phyloP scores from a whole-genome alignment of 2,888 invertebrate species.

The Antitype chi region DNA sequence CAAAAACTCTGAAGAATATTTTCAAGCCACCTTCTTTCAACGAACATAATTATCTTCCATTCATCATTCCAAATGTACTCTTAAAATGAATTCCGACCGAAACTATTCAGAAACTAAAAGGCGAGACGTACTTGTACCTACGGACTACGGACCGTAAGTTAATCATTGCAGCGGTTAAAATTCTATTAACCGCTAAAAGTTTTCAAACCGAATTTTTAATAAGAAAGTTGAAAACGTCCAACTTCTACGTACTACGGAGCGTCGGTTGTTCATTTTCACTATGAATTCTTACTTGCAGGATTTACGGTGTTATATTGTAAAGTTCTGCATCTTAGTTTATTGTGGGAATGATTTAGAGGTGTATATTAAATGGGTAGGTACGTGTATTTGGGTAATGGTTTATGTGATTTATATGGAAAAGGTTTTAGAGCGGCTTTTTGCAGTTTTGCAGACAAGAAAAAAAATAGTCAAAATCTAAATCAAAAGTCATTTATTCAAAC shows the following conservation, averaged over 20 bases:
- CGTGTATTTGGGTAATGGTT: not conserved
- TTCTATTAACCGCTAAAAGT: conserved; percentile 81
- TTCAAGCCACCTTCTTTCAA: conserved; percentile 34
- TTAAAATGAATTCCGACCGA: conserved; percentile 62
- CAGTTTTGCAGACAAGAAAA: not conserved
- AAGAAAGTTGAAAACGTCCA: conserved; percentile 78
- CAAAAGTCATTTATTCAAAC: too few species aligned
- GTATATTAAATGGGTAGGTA: conserved; percentile 1
- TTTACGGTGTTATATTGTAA: conserved; percentile 38
- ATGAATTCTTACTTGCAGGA: conserved; percentile 61
- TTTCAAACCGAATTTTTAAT: conserved; percentile 84
- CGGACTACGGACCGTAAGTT: conserved; percentile 69
- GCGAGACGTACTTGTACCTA: conserved; percentile 57
- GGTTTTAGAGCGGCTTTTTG: not conserved
- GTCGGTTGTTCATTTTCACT: conserved; percentile 75
- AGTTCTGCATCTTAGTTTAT: conserved; percentile 42
- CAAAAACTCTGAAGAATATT: conserved; percentile 27
- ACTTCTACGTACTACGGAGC: conserved; percentile 58
- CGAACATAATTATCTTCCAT: conserved; percentile 60
- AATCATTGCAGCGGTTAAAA: conserved; percentile 82
- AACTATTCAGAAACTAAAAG: conserved; percentile 68
- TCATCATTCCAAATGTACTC: conserved; percentile 58
- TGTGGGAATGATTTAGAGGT: conserved; percentile 16
- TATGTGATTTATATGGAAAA: not conserved
- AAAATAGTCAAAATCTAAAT: too few species aligned